Percentiles rank a stretch among this genome's conserved stretches.
Evolutionary conservation across 2,797 vertebrate species (phyloP).

Genomic region (Bovichtus variegatus): DNA sequence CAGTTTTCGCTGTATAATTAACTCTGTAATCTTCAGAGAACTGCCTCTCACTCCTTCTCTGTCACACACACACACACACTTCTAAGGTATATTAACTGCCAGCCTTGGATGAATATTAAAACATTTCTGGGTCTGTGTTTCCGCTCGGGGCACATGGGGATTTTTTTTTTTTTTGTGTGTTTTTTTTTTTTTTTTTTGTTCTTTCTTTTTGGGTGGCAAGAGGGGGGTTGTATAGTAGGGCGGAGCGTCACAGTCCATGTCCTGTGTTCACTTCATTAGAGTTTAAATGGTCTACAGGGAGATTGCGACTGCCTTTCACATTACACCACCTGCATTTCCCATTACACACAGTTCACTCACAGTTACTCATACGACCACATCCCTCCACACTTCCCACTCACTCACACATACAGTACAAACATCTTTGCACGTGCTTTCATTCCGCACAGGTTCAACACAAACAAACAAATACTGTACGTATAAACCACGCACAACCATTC

Average conservation of each 20-base stretch:
- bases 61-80: slow-evolving; percentile 58
- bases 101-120: slow-evolving; percentile 58
- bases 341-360: slow-evolving; percentile 77
- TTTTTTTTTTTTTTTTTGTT: slow-evolving; percentile 12
- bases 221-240: slow-evolving; percentile 49
- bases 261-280: slow-evolving; percentile 87
- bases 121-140: slow-evolving; percentile 60
- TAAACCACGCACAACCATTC: slow-evolving; percentile 63
- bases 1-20: slow-evolving; percentile 77
- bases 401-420: slow-evolving; percentile 64
- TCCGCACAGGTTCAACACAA: slow-evolving; percentile 56
- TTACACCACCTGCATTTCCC: slow-evolving; percentile 85
- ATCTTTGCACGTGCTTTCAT: slow-evolving; percentile 58
- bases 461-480: slow-evolving; percentile 53
- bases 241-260: slow-evolving; percentile 84
- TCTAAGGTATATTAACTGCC: slow-evolving; percentile 66
- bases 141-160: slow-evolving; percentile 35
- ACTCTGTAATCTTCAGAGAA: slow-evolving; percentile 72
- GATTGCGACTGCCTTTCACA: slow-evolving; percentile 81
- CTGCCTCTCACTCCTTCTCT: slow-evolving; percentile 40
- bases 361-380: slow-evolving; percentile 57
- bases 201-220: slow-evolving; percentile 52
- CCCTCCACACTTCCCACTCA: slow-evolving; percentile 37
- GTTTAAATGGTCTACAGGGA: slow-evolving; percentile 83
- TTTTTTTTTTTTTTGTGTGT: not conserved